Percentiles rank a stretch among this genome's conserved stretches.
Conservation (phyloP, 1,140 invertebrate species). For the Hyposmocoma kahamanoa region DNA sequence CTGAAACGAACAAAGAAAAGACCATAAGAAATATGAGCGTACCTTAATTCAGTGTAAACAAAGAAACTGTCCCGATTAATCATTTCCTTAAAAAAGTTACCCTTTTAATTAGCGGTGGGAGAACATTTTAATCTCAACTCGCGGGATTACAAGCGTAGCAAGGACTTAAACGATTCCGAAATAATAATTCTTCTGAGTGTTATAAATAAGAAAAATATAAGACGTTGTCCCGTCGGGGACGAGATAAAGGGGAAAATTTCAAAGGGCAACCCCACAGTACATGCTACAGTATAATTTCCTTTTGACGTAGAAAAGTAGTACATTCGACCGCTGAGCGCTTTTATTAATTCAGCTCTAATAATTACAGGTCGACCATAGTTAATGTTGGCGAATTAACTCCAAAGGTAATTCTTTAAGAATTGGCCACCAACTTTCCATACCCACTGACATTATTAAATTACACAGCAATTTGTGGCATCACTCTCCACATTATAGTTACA, state of each 20-base stretch:
- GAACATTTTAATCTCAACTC: constrained; percentile 56
- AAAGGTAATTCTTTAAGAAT: constrained; percentile 9
- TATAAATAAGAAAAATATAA: constrained; percentile 66
- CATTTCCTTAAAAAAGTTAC: constrained; percentile 51
- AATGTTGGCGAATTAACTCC: constrained; percentile 12
- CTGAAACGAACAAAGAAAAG: constrained; percentile 5
- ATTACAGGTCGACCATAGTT: constrained; percentile 10
- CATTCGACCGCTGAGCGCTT: background rate
- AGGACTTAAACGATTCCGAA: constrained; percentile 69
- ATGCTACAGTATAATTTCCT: constrained; percentile 10
- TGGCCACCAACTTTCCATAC: constrained; percentile 9
- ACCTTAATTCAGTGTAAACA: constrained; percentile 17
- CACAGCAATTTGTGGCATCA: constrained; percentile 16
- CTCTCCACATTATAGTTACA: constrained; percentile 11
- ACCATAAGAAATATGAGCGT: constrained; percentile 7
- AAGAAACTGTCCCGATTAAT: constrained; percentile 40
- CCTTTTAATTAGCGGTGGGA: constrained; percentile 62
- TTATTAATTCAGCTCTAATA: constrained; percentile 6
- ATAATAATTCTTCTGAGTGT: constrained; percentile 64
- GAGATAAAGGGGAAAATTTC: constrained; percentile 35
- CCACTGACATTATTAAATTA: constrained; percentile 24
- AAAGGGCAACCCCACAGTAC: constrained; percentile 12
- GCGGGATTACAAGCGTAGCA: constrained; percentile 60
- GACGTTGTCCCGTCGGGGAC: constrained; percentile 28
- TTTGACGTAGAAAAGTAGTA: background rate